phyloP scores from a whole-genome alignment of 2,888 invertebrate genomes.

The Andrena bicolor region DNA sequence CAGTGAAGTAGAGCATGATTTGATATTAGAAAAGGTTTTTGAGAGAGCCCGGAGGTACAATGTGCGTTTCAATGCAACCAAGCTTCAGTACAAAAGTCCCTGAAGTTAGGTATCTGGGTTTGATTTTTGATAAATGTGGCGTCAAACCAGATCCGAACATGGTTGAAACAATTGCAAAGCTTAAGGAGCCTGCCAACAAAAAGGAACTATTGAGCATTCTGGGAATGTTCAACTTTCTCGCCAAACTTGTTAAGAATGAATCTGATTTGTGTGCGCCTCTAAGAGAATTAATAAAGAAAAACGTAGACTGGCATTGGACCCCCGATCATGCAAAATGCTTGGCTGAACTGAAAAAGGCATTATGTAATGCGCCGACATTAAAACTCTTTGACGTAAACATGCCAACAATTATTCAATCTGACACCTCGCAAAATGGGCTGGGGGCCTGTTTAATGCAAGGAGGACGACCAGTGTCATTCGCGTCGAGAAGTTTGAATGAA shows the following conservation, averaged over 20 bases:
- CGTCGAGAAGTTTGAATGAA: background rate
- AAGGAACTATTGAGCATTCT: background rate
- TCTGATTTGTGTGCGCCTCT: too few species aligned
- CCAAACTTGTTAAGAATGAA: background rate
- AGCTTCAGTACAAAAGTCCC: background rate
- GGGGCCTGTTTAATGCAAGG: background rate
- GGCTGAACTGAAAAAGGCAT: too few species aligned
- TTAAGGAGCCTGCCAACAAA: background rate
- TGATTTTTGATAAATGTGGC: background rate
- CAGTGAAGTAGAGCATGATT: background rate
- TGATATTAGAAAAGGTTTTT: background rate
- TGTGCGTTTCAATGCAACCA: background rate
- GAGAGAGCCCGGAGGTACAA: background rate
- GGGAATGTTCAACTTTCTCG: background rate
- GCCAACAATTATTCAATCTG: background rate
- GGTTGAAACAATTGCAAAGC: background rate
- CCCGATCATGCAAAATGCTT: too few species aligned
- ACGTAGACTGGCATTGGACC: background rate
- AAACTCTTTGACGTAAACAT: background rate
- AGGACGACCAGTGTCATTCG: background rate
- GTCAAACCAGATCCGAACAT: background rate
- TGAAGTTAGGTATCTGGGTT: background rate
- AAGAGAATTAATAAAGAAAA: conserved; percentile 1
- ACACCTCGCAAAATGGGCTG: background rate
- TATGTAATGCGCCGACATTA: background rate